Conservation (phyloP, 1,140 invertebrate species). For the Drosophila prosaltans region DNA sequence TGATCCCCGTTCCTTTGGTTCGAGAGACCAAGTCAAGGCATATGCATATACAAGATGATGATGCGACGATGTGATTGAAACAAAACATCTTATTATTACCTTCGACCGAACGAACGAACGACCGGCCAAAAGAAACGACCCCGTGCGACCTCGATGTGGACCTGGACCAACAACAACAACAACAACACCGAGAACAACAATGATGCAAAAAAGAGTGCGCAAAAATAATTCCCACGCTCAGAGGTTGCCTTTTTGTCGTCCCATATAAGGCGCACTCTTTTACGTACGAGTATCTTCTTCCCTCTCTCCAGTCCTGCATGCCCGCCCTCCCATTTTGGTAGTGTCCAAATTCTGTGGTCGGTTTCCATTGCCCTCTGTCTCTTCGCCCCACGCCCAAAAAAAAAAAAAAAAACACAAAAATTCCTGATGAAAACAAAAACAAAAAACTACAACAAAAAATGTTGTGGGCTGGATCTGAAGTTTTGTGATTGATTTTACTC, state of each 20-base stretch:
- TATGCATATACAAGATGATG: constrained; percentile 62
- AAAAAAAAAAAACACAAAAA: not conserved
- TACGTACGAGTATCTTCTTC: constrained; percentile 47
- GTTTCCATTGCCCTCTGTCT: constrained; percentile 35
- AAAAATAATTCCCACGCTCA: constrained; percentile 76
- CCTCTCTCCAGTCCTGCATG: not conserved
- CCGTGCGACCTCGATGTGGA: constrained; percentile 72
- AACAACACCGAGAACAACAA: constrained; percentile 32
- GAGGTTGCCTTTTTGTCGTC: constrained; percentile 66
- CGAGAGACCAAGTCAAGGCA: constrained; percentile 7
- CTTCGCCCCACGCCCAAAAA: constrained; percentile 13
- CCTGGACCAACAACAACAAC: constrained; percentile 30
- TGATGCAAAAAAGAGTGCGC: constrained; percentile 54
- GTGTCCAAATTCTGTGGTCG: constrained; percentile 64
- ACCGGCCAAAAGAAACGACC: constrained; percentile 59
- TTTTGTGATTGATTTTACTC: constrained; percentile 74
- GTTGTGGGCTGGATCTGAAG: constrained; percentile 24
- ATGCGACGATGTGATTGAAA: constrained; percentile 79
- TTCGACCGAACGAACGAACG: constrained; percentile 45
- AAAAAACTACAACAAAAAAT: constrained; percentile 11
- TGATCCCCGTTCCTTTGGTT: not conserved
- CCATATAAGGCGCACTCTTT: constrained; percentile 71
- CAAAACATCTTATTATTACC: constrained; percentile 81
- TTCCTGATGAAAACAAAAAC: constrained; percentile 1
- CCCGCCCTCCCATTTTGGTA: constrained; percentile 35